These are phyloP conservation scores for Diarsia mendica DNA, from an alignment of 2,888 invertebrate genomes.

Conservation along the genomic window DNA sequence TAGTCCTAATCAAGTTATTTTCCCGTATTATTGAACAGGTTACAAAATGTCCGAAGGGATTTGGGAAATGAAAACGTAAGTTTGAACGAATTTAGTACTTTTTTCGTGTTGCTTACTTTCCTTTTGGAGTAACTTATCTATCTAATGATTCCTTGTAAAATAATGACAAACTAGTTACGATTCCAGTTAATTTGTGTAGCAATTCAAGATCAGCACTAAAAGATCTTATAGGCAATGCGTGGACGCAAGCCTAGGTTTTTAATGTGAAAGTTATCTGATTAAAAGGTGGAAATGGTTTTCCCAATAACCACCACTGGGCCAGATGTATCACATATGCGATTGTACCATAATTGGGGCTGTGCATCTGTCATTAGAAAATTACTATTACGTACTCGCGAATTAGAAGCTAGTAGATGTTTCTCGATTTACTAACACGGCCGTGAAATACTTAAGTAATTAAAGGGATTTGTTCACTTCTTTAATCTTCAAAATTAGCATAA, in stretches of 20 bases:
- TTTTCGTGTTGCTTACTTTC: not conserved
- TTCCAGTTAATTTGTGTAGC: not conserved
- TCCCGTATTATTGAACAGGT: not conserved
- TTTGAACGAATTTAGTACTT: not conserved
- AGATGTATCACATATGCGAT: slow-evolving; percentile 64
- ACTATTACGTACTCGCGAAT: slow-evolving; percentile 58
- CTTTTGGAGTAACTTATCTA: not conserved
- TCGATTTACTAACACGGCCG: slow-evolving; percentile 56
- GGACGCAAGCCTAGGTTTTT: slow-evolving; percentile 15
- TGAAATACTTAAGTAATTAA: slow-evolving; percentile 64
- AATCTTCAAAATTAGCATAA: slow-evolving; percentile 38
- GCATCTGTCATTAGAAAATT: slow-evolving; percentile 68
- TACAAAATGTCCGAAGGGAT: slow-evolving; percentile 2
- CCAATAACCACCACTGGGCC: slow-evolving; percentile 37
- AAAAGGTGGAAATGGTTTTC: slow-evolving; percentile 16
- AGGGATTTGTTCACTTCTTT: slow-evolving; percentile 30
- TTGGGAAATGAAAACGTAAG: not conserved
- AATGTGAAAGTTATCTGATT: slow-evolving; percentile 2
- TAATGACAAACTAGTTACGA: not conserved
- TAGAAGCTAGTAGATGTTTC: slow-evolving; percentile 52
- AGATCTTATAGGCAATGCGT: slow-evolving; percentile 14
- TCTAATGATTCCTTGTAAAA: not conserved
- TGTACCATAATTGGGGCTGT: slow-evolving; percentile 78
- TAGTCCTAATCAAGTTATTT: slow-evolving; percentile 13
- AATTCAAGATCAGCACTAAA: not conserved